Evolutionary conservation across 2,113 vertebrate genomes (phyloP).

Genomic region (Pteropus alecto): DNA sequence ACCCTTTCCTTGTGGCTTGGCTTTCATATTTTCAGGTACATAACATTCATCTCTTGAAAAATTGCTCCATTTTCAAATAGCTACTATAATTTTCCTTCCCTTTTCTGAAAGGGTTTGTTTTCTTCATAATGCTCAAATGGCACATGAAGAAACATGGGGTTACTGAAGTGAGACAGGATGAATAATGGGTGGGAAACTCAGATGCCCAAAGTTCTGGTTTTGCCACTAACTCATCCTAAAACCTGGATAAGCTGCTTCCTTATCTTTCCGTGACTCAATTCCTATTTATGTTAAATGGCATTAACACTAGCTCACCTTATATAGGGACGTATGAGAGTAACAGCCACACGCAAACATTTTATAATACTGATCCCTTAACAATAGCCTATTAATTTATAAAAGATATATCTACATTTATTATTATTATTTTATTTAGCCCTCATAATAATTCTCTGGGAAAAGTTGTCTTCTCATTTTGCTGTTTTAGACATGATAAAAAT

Average conservation of each 20-base stretch:
- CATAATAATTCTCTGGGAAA: background rate
- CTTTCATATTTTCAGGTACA: constrained; percentile 34
- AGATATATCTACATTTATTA: background rate
- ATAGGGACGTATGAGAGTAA: rapidly evolving
- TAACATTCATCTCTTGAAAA: constrained; percentile 22
- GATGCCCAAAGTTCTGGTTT: background rate
- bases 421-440: background rate
- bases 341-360: background rate
- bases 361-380: background rate
- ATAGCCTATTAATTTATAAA: background rate
- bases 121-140: background rate
- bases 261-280: background rate
- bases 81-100: background rate
- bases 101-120: background rate
- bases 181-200: background rate
- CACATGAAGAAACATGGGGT: background rate
- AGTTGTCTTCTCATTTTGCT: background rate
- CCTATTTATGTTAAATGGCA: background rate
- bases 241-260: background rate
- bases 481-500: background rate
- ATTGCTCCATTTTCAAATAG: background rate
- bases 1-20: background rate
- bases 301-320: background rate
- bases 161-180: background rate
- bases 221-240: constrained; percentile 8